Evolutionary conservation across 2,888 invertebrate genomes (phyloP).

Genomic region (Eupithecia abbreviata): DNA sequence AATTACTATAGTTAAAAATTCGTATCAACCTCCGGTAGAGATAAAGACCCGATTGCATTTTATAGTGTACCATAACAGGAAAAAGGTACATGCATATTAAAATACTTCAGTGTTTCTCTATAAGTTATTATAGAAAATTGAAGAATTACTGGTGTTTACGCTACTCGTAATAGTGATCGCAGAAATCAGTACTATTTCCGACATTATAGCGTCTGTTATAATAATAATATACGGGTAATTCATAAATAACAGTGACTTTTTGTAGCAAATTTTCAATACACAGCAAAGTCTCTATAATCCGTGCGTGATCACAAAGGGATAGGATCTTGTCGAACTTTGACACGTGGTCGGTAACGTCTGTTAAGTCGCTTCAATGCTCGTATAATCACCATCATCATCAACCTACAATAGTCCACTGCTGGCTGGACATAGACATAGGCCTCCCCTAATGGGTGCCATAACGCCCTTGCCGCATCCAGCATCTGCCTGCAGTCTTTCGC

Average conservation of each 20-base stretch:
- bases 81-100: constrained; percentile 12
- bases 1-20: neutral
- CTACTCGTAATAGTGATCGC: neutral
- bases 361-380: neutral
- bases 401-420: too few species aligned
- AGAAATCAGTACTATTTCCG: neutral
- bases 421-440: too few species aligned
- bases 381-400: too few species aligned
- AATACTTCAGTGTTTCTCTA: constrained; percentile 7
- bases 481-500: too few species aligned
- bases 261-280: neutral
- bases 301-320: neutral
- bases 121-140: constrained; percentile 1
- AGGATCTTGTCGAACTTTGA: neutral
- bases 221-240: too few species aligned
- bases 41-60: constrained; percentile 10
- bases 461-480: too few species aligned
- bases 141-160: neutral
- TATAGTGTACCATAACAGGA: constrained; percentile 21
- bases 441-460: too few species aligned
- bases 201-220: neutral
- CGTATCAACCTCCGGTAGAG: neutral
- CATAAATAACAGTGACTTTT: too few species aligned
- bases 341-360: neutral
- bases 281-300: neutral